A percentile compares a stretch with the other conserved stretches of the same genome.
Conservation (phyloP, 2,888 invertebrate species). For the Podotricha telesiphe region DNA sequence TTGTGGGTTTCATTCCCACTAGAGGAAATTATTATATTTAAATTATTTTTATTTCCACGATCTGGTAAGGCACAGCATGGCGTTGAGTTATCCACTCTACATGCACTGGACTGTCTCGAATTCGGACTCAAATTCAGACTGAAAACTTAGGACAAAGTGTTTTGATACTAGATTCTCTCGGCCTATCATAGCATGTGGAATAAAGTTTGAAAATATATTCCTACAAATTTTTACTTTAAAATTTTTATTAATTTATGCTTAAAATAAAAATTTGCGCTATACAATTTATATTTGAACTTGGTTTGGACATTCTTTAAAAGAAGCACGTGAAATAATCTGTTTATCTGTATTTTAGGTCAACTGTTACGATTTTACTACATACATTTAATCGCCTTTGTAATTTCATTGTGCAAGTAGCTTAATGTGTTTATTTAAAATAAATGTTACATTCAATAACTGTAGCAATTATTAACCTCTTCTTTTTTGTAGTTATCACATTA, state of each 20-base stretch:
- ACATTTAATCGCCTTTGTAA: constrained; percentile 9
- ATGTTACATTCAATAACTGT: neutral
- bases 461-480: neutral
- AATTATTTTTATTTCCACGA: too few relatives aligned
- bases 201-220: too few relatives aligned
- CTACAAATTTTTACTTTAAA: too few relatives aligned
- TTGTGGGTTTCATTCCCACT: too few relatives aligned
- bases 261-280: neutral
- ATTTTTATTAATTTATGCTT: neutral
- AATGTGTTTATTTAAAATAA: constrained; percentile 11
- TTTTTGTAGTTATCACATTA: constrained; percentile 5
- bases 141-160: too few relatives aligned
- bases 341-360: neutral
- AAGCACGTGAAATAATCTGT: neutral
- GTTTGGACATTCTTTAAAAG: neutral
- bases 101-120: too few relatives aligned
- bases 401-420: constrained; percentile 5
- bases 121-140: too few relatives aligned
- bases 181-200: too few relatives aligned
- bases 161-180: too few relatives aligned
- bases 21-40: too few relatives aligned
- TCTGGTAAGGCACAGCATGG: too few relatives aligned
- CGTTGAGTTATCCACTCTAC: too few relatives aligned
- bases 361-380: constrained; percentile 9
- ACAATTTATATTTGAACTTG: neutral